Evolutionary conservation across 2,888 invertebrate genomes (phyloP), one percentile per base, ranked within the genome.

Genomic region (Ormyrus thymus): DNA sequence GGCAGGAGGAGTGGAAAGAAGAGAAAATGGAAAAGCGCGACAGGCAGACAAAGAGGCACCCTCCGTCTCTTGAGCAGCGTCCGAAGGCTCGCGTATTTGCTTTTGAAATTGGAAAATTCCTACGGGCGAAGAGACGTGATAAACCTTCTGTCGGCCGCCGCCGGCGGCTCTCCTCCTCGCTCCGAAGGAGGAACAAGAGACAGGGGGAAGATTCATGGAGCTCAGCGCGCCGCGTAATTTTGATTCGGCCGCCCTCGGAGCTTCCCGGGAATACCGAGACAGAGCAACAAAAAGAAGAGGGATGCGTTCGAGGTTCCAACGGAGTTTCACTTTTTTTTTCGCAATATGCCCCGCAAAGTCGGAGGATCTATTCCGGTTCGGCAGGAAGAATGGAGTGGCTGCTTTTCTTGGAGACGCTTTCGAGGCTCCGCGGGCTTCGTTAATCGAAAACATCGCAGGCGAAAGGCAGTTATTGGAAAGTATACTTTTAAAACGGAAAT

Each of bases 101-200:
- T 82, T 85, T 84, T 84, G 82, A 85, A 86, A 85, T 85, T 85
- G 85, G 84, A 84, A 85, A 85, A 85, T 84, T 86, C 83, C 83
- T 79, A 71, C 79, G 78, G 77, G 72, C 50, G 6, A 53, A 11
- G 15, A n/a, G 53, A 80, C 65, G 76, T 69, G 80, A 80, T 80
- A 70, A 76, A 76, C 73, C 76, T 56, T 29, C 46, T 15, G 53
- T 66, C 29, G 11, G 8, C 0, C 50, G 43, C 15, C 8, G 15
- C 48, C 10, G 11, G n/a, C 15, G 13, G 15, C 71, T 53, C 55
- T 53, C 74, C 15, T n/a, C 15, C 59, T 53, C 62, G n/a, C 50
- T 11, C 46, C 46, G 50, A 48, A 11, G 7, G 55, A 53, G 53
- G 45, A 51, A 50, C 7, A 53, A 13, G 46, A 59, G 58, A 43